Percentiles rank a stretch among this genome's conserved stretches.
These are phyloP conservation scores for Corythaeola cristata DNA, from an alignment of 2,113 vertebrate species.

Conservation along the genomic window DNA sequence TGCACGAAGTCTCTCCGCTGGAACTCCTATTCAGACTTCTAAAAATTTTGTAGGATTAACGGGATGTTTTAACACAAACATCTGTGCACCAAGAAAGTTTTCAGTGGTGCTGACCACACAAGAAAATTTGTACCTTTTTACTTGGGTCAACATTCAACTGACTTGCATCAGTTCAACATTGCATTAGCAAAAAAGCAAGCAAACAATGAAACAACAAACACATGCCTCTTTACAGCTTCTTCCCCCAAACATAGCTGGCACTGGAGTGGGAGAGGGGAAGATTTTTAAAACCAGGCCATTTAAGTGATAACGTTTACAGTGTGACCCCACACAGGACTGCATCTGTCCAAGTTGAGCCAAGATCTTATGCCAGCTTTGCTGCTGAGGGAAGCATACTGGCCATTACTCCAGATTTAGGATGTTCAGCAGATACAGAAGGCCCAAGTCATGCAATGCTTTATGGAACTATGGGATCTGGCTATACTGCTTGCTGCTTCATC, in stretches of 20 bases:
- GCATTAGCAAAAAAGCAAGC: not conserved
- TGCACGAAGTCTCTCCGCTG: not conserved
- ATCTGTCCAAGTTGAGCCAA: not conserved
- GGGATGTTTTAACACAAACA: not conserved
- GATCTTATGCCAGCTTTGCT: not conserved
- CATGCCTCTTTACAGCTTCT: not conserved
- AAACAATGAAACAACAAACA: not conserved
- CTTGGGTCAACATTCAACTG: not conserved
- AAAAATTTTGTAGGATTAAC: not conserved
- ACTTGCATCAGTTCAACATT: not conserved
- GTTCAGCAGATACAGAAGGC: not conserved
- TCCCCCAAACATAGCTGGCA: not conserved
- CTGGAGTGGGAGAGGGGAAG: not conserved
- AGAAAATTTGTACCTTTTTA: not conserved
- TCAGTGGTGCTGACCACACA: not conserved
- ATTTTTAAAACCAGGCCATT: not conserved
- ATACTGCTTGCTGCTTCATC: accelerated
- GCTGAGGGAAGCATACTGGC: not conserved
- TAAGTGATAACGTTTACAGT: not conserved
- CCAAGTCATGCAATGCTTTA: not conserved
- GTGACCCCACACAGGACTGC: not conserved
- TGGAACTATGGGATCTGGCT: not conserved
- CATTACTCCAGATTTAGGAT: not conserved
- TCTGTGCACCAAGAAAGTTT: not conserved
- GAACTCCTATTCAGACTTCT: not conserved